Base-by-base conservation (phyloP, 2,797 vertebrate species). In the Macropus fuliginosus region DNA sequence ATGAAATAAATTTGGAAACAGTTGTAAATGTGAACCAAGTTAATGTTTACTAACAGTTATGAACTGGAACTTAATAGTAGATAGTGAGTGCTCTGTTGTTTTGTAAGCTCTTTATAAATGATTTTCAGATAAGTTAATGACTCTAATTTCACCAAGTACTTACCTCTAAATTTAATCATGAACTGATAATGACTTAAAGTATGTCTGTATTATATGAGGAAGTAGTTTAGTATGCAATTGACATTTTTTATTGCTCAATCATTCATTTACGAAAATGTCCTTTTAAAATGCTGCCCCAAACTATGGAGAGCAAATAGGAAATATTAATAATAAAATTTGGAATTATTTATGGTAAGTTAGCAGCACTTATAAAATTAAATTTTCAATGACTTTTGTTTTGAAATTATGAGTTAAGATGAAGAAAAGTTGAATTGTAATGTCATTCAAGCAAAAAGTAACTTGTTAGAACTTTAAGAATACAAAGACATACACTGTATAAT, bases 361-460 rank as follows among this genome's bases (percentile, higher is more conserved):
- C 92, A 95, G 91, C 8, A 55, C 92, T 93, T 93, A 92, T 31
- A 59, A 28, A 91, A 1, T 95, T 96, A 95, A 50, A 56, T 59
- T 92, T 34, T 92, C 91, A 92, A 11, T 92, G 91, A 90, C 91
- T 59, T 74, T 21, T 34, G 11, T 95, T 56, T 40, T 18, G 94
- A 81, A 54, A 81, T 87, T 56, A 95, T 93, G 92, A n/a, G 29
- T 34, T 34, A 66, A 34, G 34, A 66, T 66, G 14, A 66, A n/a
- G 62, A 66, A 66, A n/a, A n/a, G 14, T 66, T 66, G 34, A n/a
- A 66, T 66, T n/a, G 3, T n/a, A 66, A 18, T 16, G 34, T 66
- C 62, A 66, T 66, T n/a, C 62, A 66, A 66, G 14, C 34, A 66
- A 18, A 10, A n/a, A 66, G 29, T 66, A n/a, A 66, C n/a, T 66